These are phyloP conservation scores for Homalodisca vitripennis DNA, from an alignment of 1,140 invertebrate species.

Conservation along the genomic window DNA sequence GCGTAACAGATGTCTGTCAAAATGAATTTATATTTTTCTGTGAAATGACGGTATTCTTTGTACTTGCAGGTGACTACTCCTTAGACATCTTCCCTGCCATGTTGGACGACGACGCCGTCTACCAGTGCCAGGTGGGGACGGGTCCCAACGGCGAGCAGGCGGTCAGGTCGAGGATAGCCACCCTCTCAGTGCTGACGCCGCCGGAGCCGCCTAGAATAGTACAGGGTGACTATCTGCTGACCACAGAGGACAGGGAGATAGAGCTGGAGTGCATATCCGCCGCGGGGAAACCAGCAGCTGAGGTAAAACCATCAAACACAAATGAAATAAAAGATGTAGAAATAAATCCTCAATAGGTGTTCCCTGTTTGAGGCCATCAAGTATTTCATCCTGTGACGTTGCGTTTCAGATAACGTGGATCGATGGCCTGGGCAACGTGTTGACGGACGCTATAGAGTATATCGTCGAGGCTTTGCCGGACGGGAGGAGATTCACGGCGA, in stretches of 20 bases:
- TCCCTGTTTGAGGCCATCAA: too few species aligned
- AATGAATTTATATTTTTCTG: too few species aligned
- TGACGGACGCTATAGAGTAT: constrained; percentile 72
- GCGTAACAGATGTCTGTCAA: too few species aligned
- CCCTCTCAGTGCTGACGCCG: constrained; percentile 82
- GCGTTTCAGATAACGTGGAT: constrained; percentile 84
- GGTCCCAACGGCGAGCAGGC: constrained; percentile 68
- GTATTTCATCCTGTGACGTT: too few species aligned
- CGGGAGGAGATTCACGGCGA: constrained; percentile 76
- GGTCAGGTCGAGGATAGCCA: constrained; percentile 78
- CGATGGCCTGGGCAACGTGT: constrained; percentile 71
- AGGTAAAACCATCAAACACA: constrained; percentile 58
- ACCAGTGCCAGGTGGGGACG: constrained; percentile 85
- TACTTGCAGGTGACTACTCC: constrained; percentile 77
- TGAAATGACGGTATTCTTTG: too few species aligned
- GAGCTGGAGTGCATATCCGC: constrained; percentile 86
- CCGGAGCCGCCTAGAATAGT: constrained; percentile 85
- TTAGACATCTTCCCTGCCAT: constrained; percentile 84
- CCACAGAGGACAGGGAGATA: constrained; percentile 84
- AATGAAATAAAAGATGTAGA: background rate
- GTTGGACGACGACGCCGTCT: constrained; percentile 86
- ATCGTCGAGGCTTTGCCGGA: constrained; percentile 71
- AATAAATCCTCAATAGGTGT: background rate
- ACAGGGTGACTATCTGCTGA: constrained; percentile 77
- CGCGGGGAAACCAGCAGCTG: constrained; percentile 88